phyloP scores from a whole-genome alignment of 2,888 invertebrate genomes.

The Laspeyria flexula region DNA sequence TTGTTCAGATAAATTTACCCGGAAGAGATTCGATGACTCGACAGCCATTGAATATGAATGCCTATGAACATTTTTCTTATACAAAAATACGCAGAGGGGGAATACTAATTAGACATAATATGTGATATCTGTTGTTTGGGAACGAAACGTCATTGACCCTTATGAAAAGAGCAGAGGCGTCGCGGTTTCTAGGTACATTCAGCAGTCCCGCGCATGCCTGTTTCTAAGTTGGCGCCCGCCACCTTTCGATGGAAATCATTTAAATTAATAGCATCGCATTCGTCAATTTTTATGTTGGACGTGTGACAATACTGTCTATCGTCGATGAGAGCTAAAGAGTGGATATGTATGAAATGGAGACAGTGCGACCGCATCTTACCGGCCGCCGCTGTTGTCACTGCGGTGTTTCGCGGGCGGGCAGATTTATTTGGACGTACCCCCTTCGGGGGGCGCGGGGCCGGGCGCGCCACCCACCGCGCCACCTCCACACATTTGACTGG shows the following conservation, averaged over 20 bases:
- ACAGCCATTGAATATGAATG: background rate
- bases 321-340: conserved; percentile 3
- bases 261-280: conserved; percentile 70
- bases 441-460: conserved; percentile 74
- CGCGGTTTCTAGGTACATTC: conserved; percentile 72
- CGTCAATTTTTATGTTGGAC: conserved; percentile 42
- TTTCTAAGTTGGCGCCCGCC: conserved; percentile 75
- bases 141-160: conserved; percentile 74
- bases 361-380: conserved; percentile 84
- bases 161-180: conserved; percentile 69
- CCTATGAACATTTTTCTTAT: background rate
- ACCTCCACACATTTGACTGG: conserved; percentile 87
- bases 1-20: background rate
- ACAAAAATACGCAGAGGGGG: background rate
- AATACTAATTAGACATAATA: conserved; percentile 36
- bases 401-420: conserved; percentile 86
- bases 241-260: conserved; percentile 72
- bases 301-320: background rate
- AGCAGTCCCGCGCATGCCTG: conserved; percentile 80
- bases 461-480: conserved; percentile 82
- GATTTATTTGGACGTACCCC: conserved; percentile 87
- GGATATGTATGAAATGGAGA: conserved; percentile 59
- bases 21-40: background rate
- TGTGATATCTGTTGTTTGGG: conserved; percentile 60
- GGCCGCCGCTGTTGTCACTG: conserved; percentile 84